These are phyloP conservation scores for Abrostola tripartita DNA, from an alignment of 2,888 invertebrate species.

Conservation along the genomic window DNA sequence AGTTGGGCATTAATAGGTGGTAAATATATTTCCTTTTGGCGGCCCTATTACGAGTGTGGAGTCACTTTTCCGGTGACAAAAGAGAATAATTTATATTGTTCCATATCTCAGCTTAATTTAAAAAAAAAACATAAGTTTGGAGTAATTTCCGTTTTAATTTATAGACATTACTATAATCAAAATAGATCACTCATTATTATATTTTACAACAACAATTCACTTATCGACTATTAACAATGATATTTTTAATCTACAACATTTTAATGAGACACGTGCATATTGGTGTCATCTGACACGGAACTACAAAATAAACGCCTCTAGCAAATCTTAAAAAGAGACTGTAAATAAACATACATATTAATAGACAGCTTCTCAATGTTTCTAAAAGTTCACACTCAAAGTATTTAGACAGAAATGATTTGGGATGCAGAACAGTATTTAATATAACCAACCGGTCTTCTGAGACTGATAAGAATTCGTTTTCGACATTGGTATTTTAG, in stretches of 20 bases:
- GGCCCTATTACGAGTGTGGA: too few species aligned
- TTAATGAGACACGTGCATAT: conserved; percentile 32
- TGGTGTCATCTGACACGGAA: conserved; percentile 21
- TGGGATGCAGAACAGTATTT: too few species aligned
- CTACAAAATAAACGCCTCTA: conserved; percentile 9
- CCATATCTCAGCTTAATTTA: background rate
- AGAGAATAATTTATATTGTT: background rate
- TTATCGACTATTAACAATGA: conserved; percentile 49
- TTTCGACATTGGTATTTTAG: too few species aligned
- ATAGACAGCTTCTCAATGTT: background rate
- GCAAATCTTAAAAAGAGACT: conserved; percentile 3
- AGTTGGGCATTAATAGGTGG: too few species aligned
- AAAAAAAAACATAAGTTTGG: conserved; percentile 19
- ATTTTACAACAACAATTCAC: conserved; percentile 51
- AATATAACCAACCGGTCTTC: too few species aligned
- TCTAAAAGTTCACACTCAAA: too few species aligned
- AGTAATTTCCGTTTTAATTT: conserved; percentile 37
- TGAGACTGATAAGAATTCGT: too few species aligned
- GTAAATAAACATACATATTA: background rate
- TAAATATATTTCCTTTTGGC: too few species aligned
- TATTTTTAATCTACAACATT: conserved; percentile 30
- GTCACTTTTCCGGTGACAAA: background rate
- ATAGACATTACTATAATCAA: conserved; percentile 53
- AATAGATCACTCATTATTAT: conserved; percentile 51
- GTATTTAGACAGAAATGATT: too few species aligned